Evolutionary conservation across 1,140 invertebrate species (phyloP), one percentile per base, ranked within the genome.

Genomic region (Platyura marginata): DNA sequence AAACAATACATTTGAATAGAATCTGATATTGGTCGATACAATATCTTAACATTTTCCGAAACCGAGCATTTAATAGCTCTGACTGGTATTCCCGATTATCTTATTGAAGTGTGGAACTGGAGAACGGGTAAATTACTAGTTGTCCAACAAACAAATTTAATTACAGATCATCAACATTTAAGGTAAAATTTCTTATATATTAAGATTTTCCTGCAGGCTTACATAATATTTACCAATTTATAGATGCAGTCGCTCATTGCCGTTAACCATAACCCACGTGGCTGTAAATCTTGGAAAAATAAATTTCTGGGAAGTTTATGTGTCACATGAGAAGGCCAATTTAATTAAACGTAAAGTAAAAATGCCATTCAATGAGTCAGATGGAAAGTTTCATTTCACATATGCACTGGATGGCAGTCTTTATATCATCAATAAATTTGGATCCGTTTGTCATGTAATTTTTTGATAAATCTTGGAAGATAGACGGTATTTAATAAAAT

Each of bases 91-190:
- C 19, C 19, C 11, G 16, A 40, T 15, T 40, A 22, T 40, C 6
- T 8, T 5, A 2, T 40, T 11, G 21, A 40, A 23, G 23, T 40
- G 21, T 40, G 38, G 38, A 40, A 40, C 21, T 40, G 38, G 38
- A 13, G 38, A 9, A 22, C 38, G 3, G 20, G 21, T 3, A 22
- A 10, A 3, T 18, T 21, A 5, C 13, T 40, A 22, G 16, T 15
- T 40, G 38, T 5, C 13, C 2, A 22, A 23, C n/a, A 21, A 40
- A 40, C 22, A 6, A 21, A 40, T 21, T 20, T 38, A 18, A n/a
- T 20, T 6, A 18, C 3, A 3, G 36, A 38, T 20, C n/a, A 38
- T 38, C 36, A 38, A 21, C 11, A 4, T 18, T 4, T 38, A 38
- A 3, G 18, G 36, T 38, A 21, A 38, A 11, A 6, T 29, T 13